phyloP scores from a whole-genome alignment of 2,797 vertebrate genomes.

The Leptodon cayanensis region DNA sequence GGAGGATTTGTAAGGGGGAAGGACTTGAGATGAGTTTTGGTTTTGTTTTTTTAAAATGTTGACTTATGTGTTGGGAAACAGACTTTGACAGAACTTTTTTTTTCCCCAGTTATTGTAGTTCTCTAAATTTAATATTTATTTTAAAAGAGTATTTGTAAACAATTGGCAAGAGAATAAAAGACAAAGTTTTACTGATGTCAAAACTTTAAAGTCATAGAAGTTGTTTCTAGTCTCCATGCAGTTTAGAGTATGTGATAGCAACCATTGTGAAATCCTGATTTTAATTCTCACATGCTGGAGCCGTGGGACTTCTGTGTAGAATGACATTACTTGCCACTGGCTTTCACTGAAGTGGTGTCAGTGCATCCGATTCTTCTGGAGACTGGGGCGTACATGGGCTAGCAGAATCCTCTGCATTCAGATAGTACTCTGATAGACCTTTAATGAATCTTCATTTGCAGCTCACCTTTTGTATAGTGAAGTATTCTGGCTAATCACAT shows the following conservation, averaged over 20 bases:
- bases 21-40: not conserved
- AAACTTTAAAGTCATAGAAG: not conserved
- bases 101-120: not conserved
- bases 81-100: not conserved
- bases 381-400: rapidly evolving
- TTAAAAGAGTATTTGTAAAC: not conserved
- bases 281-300: not conserved
- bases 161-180: not conserved
- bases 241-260: not conserved
- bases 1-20: not conserved
- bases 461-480: not conserved
- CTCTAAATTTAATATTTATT: not conserved
- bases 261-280: not conserved
- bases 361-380: not conserved
- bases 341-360: not conserved
- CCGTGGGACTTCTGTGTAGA: not conserved
- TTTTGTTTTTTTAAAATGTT: not conserved
- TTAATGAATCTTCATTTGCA: not conserved
- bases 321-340: not conserved
- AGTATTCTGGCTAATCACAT: not conserved
- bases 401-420: not conserved
- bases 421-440: not conserved
- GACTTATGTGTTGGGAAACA: not conserved
- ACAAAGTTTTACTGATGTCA: not conserved
- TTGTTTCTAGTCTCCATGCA: not conserved